Evolutionary conservation across 1,140 invertebrate genomes (phyloP), one percentile per base, ranked within the genome.

Genomic region (Drosophila orena): DNA sequence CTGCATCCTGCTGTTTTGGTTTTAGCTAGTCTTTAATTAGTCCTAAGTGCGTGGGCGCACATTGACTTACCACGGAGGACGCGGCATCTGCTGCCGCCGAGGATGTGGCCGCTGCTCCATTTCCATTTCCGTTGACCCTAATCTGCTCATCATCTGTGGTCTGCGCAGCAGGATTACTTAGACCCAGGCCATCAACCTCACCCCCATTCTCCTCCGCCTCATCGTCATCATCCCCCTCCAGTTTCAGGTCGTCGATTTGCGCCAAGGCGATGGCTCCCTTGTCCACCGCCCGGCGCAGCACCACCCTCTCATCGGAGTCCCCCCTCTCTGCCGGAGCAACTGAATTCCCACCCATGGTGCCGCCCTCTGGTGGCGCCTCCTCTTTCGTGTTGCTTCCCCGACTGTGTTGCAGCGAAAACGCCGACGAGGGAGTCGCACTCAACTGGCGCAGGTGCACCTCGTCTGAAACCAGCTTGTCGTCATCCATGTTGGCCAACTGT

Each of bases 401-500:
- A 24, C 65, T 79, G 65, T 79, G 74, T 44, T 85, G 83, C 55
- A 81, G 14, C 40, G 64, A 68, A 34, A 65, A 68, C 3, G 68
- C 50, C 40, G 72, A 69, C 20, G 66, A 69, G 20, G 90, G 90
- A 54, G 90, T 89, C 44, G 91, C 61, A 55, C 83, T 91, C 4
- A 91, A 46, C 40, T 88, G 88, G 17, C 90, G 86, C 46, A 90
- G 70, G 74, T 91, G 83, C 78, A 85, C 83, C 64, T 89, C 86
- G 47, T 83, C 78, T 27, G 86, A 89, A 44, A 91, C 86, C 62
- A 91, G 62, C 72, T 91, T 86, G 72, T 90, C 86, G 38, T 91
- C 90, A 34, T 85, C 90, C 90, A 91, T 91, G 72, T 70, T 91
- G 73, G 73, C 71, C 49, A 79, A 64, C 42, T 81, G 74, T 46